These are phyloP conservation scores for Staurois parvus DNA, from an alignment of 2,797 vertebrate species.

Conservation along the genomic window DNA sequence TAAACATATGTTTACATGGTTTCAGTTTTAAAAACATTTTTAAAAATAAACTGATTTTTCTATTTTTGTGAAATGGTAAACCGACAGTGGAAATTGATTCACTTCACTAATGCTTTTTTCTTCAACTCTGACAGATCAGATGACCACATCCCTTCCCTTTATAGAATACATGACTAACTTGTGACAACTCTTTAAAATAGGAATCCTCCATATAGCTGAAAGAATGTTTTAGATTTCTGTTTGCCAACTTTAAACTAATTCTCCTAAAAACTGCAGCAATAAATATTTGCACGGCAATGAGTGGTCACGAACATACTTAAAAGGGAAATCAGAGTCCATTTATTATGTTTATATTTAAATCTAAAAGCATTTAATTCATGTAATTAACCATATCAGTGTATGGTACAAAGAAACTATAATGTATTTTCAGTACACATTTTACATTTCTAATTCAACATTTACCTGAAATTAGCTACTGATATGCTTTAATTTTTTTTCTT, in stretches of 20 bases:
- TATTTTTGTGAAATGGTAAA: constrained; percentile 5
- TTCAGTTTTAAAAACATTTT: background rate
- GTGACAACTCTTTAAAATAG: background rate
- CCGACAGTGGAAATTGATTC: constrained; percentile 22
- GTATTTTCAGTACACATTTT: no score
- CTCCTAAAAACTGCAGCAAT: background rate
- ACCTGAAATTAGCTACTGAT: no score
- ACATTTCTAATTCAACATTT: no score
- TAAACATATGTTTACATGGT: no score
- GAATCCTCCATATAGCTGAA: background rate
- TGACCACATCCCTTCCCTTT: constrained; percentile 6
- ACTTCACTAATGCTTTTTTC: background rate
- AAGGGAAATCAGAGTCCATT: no score
- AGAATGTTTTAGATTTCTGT: background rate
- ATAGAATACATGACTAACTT: background rate
- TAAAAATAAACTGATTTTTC: background rate
- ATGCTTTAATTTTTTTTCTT: no score
- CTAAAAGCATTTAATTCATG: no score
- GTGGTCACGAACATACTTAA: background rate
- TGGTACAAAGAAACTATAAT: no score
- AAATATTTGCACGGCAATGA: background rate
- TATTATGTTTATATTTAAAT: no score
- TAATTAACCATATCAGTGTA: no score
- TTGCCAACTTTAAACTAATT: background rate
- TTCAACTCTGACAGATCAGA: background rate